These are phyloP conservation scores for Homalodisca vitripennis DNA, from an alignment of 1,140 invertebrate species.

Conservation along the genomic window DNA sequence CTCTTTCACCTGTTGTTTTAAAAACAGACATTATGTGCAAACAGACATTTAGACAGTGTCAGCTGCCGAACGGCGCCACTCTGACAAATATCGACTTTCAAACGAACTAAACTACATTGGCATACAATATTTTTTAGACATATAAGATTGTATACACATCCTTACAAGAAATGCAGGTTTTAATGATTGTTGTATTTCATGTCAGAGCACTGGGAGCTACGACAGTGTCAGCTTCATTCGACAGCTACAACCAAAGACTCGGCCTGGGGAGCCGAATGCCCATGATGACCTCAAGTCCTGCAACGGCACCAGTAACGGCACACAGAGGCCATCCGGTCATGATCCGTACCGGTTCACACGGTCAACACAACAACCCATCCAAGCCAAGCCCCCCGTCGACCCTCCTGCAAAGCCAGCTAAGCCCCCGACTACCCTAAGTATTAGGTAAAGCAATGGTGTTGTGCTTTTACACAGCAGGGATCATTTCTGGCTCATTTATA, in stretches of 20 bases:
- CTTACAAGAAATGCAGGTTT: no score
- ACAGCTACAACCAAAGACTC: conserved; percentile 69
- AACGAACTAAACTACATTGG: no score
- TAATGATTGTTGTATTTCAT: no score
- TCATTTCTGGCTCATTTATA: no score
- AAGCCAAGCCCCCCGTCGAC: conserved; percentile 35
- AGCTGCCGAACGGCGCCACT: no score
- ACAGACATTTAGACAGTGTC: no score
- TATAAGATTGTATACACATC: no score
- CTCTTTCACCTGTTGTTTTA: no score
- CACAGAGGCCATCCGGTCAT: conserved; percentile 47
- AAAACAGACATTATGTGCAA: no score
- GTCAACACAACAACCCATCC: conserved; percentile 57
- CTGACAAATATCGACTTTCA: no score
- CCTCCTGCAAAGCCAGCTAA: conserved; percentile 45
- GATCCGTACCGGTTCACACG: conserved; percentile 65
- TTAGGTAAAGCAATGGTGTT: conserved; percentile 50
- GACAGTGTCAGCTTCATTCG: conserved; percentile 84
- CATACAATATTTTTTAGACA: no score
- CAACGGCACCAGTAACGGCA: conserved; percentile 33
- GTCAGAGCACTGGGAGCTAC: conserved; percentile 59
- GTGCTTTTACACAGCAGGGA: neutral
- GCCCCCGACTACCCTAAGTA: conserved; percentile 81
- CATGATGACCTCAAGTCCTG: conserved; percentile 87
- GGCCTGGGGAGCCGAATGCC: conserved; percentile 75